phyloP scores from a whole-genome alignment of 2,113 vertebrate species.

The Paracanthobrama guichenoti region DNA sequence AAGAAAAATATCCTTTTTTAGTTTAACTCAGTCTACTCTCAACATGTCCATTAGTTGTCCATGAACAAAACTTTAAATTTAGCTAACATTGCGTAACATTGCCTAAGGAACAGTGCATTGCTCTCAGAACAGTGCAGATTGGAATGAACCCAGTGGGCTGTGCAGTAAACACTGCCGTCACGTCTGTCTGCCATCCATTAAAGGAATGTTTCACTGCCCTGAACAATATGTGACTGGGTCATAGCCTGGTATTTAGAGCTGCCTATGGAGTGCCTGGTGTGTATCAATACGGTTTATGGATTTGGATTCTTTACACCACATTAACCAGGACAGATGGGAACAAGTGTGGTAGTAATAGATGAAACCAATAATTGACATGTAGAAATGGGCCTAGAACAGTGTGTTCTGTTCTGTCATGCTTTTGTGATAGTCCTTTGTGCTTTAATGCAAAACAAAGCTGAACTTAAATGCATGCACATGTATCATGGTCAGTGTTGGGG shows the following conservation, averaged over 20 bases:
- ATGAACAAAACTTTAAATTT: neutral
- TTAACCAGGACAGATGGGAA: constrained; percentile 2
- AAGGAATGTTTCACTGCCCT: constrained; percentile 20
- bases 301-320: neutral
- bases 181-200: constrained; percentile 31
- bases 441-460: neutral
- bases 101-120: too few species aligned
- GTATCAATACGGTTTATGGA: constrained; percentile 8
- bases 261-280: neutral
- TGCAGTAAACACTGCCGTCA: constrained; percentile 11
- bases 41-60: neutral
- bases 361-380: neutral
- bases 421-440: neutral
- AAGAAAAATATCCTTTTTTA: neutral
- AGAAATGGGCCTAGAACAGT: neutral
- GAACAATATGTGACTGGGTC: constrained; percentile 42
- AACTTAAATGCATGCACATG: neutral
- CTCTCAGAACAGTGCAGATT: neutral
- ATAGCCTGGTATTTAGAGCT: constrained; percentile 10
- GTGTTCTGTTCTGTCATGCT: constrained; percentile 19
- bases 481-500: too few species aligned
- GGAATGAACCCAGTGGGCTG: constrained; percentile 7
- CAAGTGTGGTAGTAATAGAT: neutral
- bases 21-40: neutral
- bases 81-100: constrained; percentile 21